phyloP scores from a whole-genome alignment of 2,113 vertebrate genomes.

The Ceyx melanurus region DNA sequence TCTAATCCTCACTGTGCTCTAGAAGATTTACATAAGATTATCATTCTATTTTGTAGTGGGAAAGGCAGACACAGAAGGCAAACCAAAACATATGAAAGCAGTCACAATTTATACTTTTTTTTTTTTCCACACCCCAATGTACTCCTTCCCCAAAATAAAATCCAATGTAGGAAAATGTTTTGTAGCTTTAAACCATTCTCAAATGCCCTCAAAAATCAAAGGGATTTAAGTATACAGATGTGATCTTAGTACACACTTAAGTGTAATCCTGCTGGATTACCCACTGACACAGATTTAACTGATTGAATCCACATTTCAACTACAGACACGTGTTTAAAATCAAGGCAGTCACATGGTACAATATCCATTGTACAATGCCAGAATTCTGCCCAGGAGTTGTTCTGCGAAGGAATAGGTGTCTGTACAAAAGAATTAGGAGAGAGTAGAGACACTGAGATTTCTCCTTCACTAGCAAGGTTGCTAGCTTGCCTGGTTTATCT shows the following conservation, averaged over 20 bases:
- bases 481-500: background rate
- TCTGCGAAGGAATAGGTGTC: background rate
- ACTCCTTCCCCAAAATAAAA: background rate
- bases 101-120: background rate
- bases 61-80: background rate
- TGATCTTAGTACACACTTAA: background rate
- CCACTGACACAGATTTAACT: background rate
- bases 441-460: background rate
- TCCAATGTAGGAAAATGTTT: background rate
- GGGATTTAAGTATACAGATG: background rate
- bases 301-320: background rate
- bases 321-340: background rate
- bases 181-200: background rate
- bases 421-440: background rate
- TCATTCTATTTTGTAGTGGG: background rate
- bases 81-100: background rate
- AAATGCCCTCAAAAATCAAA: background rate
- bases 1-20: background rate
- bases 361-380: background rate
- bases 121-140: background rate
- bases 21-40: background rate
- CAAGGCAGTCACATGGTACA: background rate
- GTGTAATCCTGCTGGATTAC: background rate
- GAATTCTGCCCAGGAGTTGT: background rate
- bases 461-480: background rate